A percentile compares a stretch with the other conserved stretches of the same genome.
These are phyloP conservation scores for Branchipolynoe longqiensis DNA, from an alignment of 2,888 invertebrate genomes.

Conservation along the genomic window DNA sequence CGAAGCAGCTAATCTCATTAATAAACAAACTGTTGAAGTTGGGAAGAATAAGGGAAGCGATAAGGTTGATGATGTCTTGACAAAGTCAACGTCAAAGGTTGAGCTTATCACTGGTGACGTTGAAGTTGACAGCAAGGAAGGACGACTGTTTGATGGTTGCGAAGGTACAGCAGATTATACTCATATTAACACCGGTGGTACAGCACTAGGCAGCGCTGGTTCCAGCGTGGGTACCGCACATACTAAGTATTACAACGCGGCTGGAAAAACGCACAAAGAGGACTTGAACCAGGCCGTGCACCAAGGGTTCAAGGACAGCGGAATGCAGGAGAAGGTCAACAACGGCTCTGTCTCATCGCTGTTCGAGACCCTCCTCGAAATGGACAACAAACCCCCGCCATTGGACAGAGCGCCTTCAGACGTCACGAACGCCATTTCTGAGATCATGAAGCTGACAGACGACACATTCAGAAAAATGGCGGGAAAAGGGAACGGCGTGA, in stretches of 20 bases:
- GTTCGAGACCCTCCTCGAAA: slow-evolving; percentile 13
- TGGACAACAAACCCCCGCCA: neutral
- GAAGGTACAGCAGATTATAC: too few relatives aligned
- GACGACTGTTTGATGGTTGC: too few relatives aligned
- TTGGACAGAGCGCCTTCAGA: neutral
- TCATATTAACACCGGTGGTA: neutral
- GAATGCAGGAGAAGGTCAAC: neutral
- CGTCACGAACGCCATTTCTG: neutral
- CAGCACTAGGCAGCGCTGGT: neutral
- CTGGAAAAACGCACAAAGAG: slow-evolving; percentile 15
- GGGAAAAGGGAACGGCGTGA: slow-evolving; percentile 17
- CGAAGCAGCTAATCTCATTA: neutral
- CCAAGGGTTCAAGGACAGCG: neutral
- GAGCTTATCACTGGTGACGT: neutral
- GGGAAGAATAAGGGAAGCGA: too few relatives aligned
- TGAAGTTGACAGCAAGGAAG: neutral
- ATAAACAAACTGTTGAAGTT: neutral
- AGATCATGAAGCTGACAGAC: neutral
- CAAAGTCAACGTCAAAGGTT: neutral
- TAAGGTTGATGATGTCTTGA: neutral
- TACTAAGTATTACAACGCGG: neutral
- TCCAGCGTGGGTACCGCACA: neutral
- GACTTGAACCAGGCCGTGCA: slow-evolving; percentile 8
- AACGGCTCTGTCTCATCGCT: neutral
- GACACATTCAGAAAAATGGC: neutral